Evolutionary conservation across 2,888 invertebrate species (phyloP), one percentile per base, ranked within the genome.

Genomic region (Folsomia manolachei): DNA sequence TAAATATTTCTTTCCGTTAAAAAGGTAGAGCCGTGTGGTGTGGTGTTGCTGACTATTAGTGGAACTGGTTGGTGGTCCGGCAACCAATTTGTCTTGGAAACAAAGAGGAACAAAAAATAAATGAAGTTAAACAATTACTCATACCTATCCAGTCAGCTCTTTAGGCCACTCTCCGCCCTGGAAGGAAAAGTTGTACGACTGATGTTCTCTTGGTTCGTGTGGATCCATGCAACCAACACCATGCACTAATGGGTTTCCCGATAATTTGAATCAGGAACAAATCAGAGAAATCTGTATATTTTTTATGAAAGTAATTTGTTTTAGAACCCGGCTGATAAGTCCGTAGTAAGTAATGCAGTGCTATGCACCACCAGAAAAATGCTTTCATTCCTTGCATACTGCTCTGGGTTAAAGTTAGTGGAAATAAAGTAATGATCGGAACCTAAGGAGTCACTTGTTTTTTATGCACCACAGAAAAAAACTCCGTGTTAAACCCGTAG

Each of bases 111-210:
- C 56, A 9, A 27, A 66, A 66, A 66, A 19, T 66, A 66, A 66
- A 66, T 66, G 65, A 66, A 66, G 65, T 66, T 66, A 66, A 66
- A 66, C 65, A 66, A 66, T 66, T 66, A 52, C 52, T 66, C 65
- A 66, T 64, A 64, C 27, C 64, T 27, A 39, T 4, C 7, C 39
- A 56, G 19, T n/a, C 25, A 39, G 18, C 18, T 51, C 51, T n/a
- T 51, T 52, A 66, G 26, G 11, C 56, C 56, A 23, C 52, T 7
- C 65, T 66, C 65, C 65, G 65, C 65, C 65, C 52, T 66, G 23
- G 39, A 66, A 63, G 26, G 26, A 24, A 19, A 21, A 60, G 19
- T 18, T 60, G 19, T 7, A 24, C 23, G 21, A 56, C 7, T 4
- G 56, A 21, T 56, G 56, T 14, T 56, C 11, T 56, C 21, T 19